phyloP scores from a whole-genome alignment of 2,888 invertebrate genomes.

The Conistra vaccinii region DNA sequence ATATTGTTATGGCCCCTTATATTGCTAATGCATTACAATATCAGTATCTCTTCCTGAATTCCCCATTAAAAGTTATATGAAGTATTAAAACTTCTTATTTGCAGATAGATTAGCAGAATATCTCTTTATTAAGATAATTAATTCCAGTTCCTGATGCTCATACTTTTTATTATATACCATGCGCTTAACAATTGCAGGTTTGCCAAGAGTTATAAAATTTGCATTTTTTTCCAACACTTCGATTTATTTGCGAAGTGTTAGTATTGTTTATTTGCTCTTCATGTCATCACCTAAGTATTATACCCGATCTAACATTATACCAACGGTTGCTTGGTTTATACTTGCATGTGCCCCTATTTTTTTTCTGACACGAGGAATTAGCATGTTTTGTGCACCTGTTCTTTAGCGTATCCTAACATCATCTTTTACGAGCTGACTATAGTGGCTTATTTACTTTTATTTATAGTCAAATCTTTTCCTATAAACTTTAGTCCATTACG shows the following conservation, averaged over 20 bases:
- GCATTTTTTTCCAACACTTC: slow-evolving; percentile 89
- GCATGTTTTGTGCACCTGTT: slow-evolving; percentile 65
- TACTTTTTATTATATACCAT: slow-evolving; percentile 65
- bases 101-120: slow-evolving; percentile 74
- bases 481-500: slow-evolving; percentile 60
- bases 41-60: slow-evolving; percentile 31
- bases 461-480: slow-evolving; percentile 59
- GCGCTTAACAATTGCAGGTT: slow-evolving; percentile 91
- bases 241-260: slow-evolving; percentile 76
- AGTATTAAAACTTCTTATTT: slow-evolving; percentile 69
- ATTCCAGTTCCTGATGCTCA: slow-evolving; percentile 69
- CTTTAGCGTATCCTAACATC: slow-evolving; percentile 59
- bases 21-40: slow-evolving; percentile 34
- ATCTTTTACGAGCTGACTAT: slow-evolving; percentile 45
- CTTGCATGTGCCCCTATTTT: slow-evolving; percentile 73
- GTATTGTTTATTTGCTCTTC: slow-evolving; percentile 77
- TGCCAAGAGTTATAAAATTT: slow-evolving; percentile 90
- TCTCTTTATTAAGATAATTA: slow-evolving; percentile 67
- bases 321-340: slow-evolving; percentile 65
- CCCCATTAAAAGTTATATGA: slow-evolving; percentile 22
- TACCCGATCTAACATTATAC: slow-evolving; percentile 44
- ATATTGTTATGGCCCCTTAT: slow-evolving; percentile 23
- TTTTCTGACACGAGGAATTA: slow-evolving; percentile 51
- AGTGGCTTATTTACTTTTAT: slow-evolving; percentile 62
- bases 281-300: slow-evolving; percentile 68